Conservation (phyloP, 1,140 invertebrate genomes). For the Drosophila bocki region DNA sequence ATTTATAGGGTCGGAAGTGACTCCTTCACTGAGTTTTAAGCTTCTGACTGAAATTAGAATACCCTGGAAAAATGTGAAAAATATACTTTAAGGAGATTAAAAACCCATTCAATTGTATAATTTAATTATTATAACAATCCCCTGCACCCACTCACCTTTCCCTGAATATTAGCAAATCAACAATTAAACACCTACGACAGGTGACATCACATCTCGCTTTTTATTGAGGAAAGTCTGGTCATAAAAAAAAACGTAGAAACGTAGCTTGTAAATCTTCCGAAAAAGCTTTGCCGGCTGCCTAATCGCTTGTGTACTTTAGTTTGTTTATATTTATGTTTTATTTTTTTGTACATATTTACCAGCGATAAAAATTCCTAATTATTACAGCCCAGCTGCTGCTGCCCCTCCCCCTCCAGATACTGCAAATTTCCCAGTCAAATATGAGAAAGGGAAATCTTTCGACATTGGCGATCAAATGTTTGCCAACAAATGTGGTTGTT, state of each 20-base stretch:
- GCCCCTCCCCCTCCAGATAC: not conserved
- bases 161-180: not conserved
- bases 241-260: conserved; percentile 2
- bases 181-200: not conserved
- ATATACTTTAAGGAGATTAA: not conserved
- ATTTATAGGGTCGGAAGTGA: too few species aligned
- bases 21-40: too few species aligned
- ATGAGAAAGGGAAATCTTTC: conserved; percentile 43
- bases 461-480: conserved; percentile 17
- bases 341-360: not conserved
- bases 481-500: conserved; percentile 19
- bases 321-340: not conserved
- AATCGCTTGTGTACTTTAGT: conserved; percentile 3
- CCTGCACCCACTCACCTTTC: not conserved
- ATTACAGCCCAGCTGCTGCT: not conserved
- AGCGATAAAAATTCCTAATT: not conserved
- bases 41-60: too few species aligned
- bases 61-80: too few species aligned
- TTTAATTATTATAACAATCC: not conserved
- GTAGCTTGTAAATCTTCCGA: conserved; percentile 15
- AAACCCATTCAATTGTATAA: not conserved
- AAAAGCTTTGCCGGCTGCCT: not conserved
- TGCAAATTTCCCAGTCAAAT: conserved; percentile 4
- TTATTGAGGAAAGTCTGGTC: conserved; percentile 28
- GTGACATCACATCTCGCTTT: not conserved